Conservation (phyloP, 2,113 vertebrate genomes). For the Madoqua kirkii region DNA sequence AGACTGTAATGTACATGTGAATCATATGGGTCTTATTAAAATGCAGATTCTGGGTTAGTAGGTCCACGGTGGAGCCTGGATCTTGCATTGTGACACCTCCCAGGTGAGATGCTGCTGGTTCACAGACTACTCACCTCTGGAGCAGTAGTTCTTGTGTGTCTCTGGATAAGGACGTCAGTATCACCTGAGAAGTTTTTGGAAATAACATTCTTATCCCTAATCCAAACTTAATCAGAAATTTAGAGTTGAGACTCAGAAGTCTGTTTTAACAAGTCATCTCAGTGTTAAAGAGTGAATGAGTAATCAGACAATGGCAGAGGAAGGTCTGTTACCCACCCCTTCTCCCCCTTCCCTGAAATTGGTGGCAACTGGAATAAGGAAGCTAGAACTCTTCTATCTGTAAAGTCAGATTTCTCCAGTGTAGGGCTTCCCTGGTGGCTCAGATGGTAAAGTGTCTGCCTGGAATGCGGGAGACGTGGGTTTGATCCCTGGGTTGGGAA, state of each 20-base stretch:
- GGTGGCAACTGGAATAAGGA: neutral
- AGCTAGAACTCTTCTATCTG: neutral
- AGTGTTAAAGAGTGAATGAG: neutral
- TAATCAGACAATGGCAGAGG: neutral
- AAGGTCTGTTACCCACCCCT: neutral
- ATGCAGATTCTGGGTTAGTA: neutral
- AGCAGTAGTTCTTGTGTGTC: neutral
- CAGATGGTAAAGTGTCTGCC: neutral
- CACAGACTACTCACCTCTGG: neutral
- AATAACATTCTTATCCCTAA: neutral
- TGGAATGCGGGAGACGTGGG: rapidly evolving
- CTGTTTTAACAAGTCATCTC: neutral
- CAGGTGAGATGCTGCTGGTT: neutral
- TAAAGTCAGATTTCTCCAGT: neutral
- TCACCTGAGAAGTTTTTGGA: neutral
- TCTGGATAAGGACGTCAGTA: neutral
- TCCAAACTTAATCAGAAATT: neutral
- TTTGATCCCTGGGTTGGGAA: neutral
- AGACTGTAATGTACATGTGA: neutral
- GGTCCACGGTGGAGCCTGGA: neutral
- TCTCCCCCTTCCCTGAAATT: neutral
- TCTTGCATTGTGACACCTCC: neutral
- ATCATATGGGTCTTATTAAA: neutral
- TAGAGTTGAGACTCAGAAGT: neutral
- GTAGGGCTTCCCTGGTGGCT: neutral